These are phyloP conservation scores for Noctilio leporinus DNA, from an alignment of 2,113 vertebrate genomes.

Conservation along the genomic window DNA sequence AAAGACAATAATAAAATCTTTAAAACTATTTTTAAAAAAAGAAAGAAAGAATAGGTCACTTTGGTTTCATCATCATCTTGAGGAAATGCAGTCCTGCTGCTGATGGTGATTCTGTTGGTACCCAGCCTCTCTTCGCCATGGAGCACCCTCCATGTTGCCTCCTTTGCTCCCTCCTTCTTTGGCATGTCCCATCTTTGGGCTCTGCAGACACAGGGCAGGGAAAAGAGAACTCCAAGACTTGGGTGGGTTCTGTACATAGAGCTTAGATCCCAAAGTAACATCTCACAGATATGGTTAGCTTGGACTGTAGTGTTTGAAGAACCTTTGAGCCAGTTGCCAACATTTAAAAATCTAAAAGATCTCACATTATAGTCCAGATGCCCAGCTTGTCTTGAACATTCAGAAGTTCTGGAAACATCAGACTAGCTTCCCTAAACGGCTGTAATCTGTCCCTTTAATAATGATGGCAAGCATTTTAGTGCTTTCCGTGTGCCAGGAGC, in stretches of 20 bases:
- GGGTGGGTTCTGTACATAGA: not conserved
- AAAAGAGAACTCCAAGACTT: not conserved
- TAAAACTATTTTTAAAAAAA: too few species aligned
- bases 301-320: not conserved
- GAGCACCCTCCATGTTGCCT: fast-evolving
- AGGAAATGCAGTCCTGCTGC: not conserved
- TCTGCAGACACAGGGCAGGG: not conserved
- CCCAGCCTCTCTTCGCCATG: not conserved
- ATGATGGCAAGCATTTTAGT: not conserved
- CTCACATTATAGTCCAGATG: not conserved
- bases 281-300: not conserved
- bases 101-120: not conserved
- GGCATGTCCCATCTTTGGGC: fast-evolving
- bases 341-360: not conserved
- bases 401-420: not conserved
- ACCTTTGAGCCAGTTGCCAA: not conserved
- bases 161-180: not conserved
- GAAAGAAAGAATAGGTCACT: not conserved
- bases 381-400: constrained; percentile 7
- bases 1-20: too few species aligned
- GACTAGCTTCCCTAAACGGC: not conserved
- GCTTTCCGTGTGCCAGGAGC: not conserved
- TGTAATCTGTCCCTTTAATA: not conserved
- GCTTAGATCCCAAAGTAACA: not conserved
- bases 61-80: not conserved